Conservation (phyloP, 2,888 invertebrate genomes). For the Dynastes tityus region DNA sequence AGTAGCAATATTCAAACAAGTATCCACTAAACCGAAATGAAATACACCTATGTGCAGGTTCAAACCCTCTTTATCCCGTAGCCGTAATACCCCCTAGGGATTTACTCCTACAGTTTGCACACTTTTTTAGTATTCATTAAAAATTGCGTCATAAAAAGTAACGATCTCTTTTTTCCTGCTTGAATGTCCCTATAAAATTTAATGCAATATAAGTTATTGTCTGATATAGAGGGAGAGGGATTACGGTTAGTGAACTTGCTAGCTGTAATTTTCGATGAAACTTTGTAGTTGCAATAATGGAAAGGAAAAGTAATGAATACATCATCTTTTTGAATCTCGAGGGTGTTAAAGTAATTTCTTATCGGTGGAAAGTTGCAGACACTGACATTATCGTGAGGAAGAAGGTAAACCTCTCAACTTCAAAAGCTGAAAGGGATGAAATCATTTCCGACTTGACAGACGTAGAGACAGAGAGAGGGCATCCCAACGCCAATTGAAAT, state of each 20-base stretch:
- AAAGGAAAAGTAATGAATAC: too few species aligned
- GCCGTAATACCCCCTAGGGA: constrained; percentile 27
- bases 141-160: constrained; percentile 44
- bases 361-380: neutral
- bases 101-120: constrained; percentile 42
- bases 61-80: constrained; percentile 31
- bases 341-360: too few species aligned
- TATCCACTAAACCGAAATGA: constrained; percentile 17
- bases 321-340: too few species aligned
- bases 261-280: neutral
- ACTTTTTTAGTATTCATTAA: constrained; percentile 48
- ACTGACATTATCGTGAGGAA: neutral
- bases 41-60: constrained; percentile 12
- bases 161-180: constrained; percentile 38
- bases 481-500: constrained; percentile 49
- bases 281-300: too few species aligned
- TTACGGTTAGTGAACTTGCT: constrained; percentile 29
- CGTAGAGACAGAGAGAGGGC: neutral
- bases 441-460: constrained; percentile 21
- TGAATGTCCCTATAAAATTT: constrained; percentile 41
- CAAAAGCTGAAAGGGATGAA: constrained; percentile 31
- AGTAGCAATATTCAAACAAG: constrained; percentile 17
- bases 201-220: constrained; percentile 44
- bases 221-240: constrained; percentile 12
- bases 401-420: constrained; percentile 17